Evolutionary conservation across 2,888 invertebrate species (phyloP).

Genomic region (Orthosia gothica): DNA sequence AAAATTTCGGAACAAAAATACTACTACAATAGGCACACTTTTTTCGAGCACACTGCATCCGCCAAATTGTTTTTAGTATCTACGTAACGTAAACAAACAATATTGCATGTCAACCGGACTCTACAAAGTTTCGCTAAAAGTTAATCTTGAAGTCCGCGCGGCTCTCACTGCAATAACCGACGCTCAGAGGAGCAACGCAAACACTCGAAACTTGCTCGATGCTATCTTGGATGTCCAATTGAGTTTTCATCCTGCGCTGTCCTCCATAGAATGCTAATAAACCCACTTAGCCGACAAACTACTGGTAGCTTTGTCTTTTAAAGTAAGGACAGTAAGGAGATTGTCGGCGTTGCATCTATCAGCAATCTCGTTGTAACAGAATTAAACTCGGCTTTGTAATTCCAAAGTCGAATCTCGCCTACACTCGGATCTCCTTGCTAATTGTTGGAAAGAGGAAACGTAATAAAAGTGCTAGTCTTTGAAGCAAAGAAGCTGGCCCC

Average conservation of each 20-base stretch:
- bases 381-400: constrained; percentile 86
- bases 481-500: constrained; percentile 85
- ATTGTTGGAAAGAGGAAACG: constrained; percentile 89
- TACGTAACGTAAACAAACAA: constrained; percentile 27
- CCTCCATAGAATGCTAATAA: constrained; percentile 82
- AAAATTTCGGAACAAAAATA: constrained; percentile 51
- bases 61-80: constrained; percentile 36
- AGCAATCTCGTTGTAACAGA: constrained; percentile 84
- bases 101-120: constrained; percentile 10
- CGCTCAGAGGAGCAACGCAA: constrained; percentile 68
- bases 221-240: constrained; percentile 82
- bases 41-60: constrained; percentile 34
- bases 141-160: constrained; percentile 48
- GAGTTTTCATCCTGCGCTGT: constrained; percentile 79
- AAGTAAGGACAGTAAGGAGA: constrained; percentile 77
- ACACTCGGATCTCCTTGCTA: constrained; percentile 85
- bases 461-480: constrained; percentile 90
- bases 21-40: constrained; percentile 44
- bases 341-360: constrained; percentile 84
- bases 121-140: constrained; percentile 39
- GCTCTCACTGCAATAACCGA: constrained; percentile 64
- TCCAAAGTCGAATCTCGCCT: constrained; percentile 83
- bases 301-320: constrained; percentile 82
- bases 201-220: constrained; percentile 75
- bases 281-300: constrained; percentile 84